These are phyloP conservation scores for Hippocampus zosterae DNA, from an alignment of 2,113 vertebrate species.

Conservation along the genomic window DNA sequence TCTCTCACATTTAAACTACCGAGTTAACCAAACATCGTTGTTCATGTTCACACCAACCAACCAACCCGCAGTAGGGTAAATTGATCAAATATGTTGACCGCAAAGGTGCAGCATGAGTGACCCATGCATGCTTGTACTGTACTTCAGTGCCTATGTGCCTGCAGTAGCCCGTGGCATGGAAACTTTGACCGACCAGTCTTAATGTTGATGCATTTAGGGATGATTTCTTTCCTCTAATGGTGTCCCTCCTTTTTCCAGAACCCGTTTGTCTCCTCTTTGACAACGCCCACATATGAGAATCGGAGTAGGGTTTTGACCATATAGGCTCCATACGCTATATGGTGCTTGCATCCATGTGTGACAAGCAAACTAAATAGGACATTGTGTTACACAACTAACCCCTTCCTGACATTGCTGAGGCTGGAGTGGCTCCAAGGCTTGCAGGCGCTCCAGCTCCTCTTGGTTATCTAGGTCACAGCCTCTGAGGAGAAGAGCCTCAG, in stretches of 20 bases:
- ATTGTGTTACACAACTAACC: constrained; percentile 72
- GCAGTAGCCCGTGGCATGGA: constrained; percentile 46
- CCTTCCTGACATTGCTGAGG: constrained; percentile 70
- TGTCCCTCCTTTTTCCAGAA: background rate
- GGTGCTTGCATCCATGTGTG: constrained; percentile 26
- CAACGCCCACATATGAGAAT: background rate
- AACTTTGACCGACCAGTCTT: constrained; percentile 48
- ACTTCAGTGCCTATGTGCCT: constrained; percentile 30
- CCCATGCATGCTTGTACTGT: constrained; percentile 14
- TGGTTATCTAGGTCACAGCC: constrained; percentile 75
- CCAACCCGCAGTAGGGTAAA: constrained; percentile 3
- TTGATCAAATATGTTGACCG: background rate
- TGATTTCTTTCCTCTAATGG: background rate
- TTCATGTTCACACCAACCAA: constrained; percentile 11
- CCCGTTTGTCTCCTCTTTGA: background rate
- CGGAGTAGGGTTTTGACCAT: background rate
- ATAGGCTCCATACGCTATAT: background rate
- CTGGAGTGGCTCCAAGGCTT: constrained; percentile 71
- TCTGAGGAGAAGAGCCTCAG: constrained; percentile 63
- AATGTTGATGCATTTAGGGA: constrained; percentile 25
- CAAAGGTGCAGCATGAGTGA: constrained; percentile 9
- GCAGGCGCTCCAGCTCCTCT: constrained; percentile 67
- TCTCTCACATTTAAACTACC: background rate
- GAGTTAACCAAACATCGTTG: constrained; percentile 9
- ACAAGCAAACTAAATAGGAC: constrained; percentile 67